Evolutionary conservation across 2,888 invertebrate genomes (phyloP).

Genomic region (Xestia sexstrigata): DNA sequence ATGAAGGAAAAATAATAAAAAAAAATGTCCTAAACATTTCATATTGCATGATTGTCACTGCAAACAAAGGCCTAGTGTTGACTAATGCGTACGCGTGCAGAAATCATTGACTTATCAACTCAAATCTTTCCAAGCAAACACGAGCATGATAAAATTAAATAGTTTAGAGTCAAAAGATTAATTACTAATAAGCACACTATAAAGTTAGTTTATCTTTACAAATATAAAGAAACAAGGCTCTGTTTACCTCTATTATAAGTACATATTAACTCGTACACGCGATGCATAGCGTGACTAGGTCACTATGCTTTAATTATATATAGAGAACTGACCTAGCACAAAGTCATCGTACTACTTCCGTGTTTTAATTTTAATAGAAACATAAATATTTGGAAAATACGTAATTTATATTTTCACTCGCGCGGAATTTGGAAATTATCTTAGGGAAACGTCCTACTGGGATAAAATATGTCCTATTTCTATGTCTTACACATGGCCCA

Average conservation of each 20-base stretch:
- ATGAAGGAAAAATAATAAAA: not conserved
- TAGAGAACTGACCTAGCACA: slow-evolving; percentile 43
- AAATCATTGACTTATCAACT: not conserved
- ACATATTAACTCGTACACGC: slow-evolving; percentile 34
- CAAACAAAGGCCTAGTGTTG: not conserved
- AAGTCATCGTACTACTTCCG: slow-evolving; percentile 32
- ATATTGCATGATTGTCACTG: not conserved
- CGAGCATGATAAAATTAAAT: not conserved
- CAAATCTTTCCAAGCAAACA: slow-evolving; percentile 1
- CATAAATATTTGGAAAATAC: not conserved
- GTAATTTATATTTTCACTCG: not conserved
- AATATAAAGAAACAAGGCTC: slow-evolving; percentile 14
- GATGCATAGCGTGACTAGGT: slow-evolving; percentile 23
- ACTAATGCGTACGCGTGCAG: not conserved
- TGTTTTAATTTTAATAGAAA: slow-evolving; percentile 16
- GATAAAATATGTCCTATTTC: not conserved
- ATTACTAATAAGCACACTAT: slow-evolving; percentile 18
- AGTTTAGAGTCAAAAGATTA: slow-evolving; percentile 21
- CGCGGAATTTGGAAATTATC: not conserved
- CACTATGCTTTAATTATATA: slow-evolving; percentile 10
- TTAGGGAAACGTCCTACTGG: not conserved
- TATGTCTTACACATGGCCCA: not conserved
- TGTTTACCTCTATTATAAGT: slow-evolving; percentile 10
- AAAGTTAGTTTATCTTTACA: slow-evolving; percentile 4
- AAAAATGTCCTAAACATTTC: not conserved